Conservation (phyloP, 2,888 invertebrate species). For the Eurois occulta region DNA sequence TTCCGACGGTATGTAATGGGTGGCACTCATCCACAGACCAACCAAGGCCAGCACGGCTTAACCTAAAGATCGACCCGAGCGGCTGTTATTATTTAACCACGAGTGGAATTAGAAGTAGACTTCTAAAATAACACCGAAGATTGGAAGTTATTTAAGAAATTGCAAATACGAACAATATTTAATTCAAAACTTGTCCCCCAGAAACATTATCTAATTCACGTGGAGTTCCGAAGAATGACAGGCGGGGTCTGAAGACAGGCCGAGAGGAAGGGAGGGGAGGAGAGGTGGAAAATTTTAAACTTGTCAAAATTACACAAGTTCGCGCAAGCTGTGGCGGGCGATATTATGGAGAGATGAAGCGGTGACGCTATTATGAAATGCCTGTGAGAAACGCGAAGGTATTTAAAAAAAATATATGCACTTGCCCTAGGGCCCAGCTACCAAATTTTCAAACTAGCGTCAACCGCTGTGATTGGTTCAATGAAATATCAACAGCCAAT, state of each 20-base stretch:
- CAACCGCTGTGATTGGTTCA: no score
- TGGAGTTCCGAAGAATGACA: slow-evolving; percentile 67
- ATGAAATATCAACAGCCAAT: no score
- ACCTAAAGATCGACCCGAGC: no score
- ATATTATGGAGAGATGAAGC: slow-evolving; percentile 53
- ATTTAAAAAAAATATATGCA: neutral
- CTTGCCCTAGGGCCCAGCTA: no score
- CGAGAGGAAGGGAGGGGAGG: neutral
- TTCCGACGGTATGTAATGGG: no score
- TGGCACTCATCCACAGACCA: no score
- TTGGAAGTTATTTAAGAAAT: slow-evolving; percentile 41
- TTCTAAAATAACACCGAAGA: neutral
- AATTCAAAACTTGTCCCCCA: slow-evolving; percentile 51
- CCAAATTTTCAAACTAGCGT: no score
- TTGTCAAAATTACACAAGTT: slow-evolving; percentile 71
- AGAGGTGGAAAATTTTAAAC: slow-evolving; percentile 62
- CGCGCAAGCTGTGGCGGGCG: slow-evolving; percentile 54
- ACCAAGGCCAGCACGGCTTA: no score
- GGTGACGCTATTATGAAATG: slow-evolving; percentile 6
- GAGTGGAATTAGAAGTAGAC: neutral
- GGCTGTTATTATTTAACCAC: no score
- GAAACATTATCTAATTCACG: slow-evolving; percentile 67
- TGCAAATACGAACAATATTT: slow-evolving; percentile 62
- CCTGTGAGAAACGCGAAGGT: neutral
- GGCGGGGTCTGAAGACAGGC: slow-evolving; percentile 36